Conservation (phyloP, 2,113 vertebrate genomes). For the Cygnus buccinator region DNA sequence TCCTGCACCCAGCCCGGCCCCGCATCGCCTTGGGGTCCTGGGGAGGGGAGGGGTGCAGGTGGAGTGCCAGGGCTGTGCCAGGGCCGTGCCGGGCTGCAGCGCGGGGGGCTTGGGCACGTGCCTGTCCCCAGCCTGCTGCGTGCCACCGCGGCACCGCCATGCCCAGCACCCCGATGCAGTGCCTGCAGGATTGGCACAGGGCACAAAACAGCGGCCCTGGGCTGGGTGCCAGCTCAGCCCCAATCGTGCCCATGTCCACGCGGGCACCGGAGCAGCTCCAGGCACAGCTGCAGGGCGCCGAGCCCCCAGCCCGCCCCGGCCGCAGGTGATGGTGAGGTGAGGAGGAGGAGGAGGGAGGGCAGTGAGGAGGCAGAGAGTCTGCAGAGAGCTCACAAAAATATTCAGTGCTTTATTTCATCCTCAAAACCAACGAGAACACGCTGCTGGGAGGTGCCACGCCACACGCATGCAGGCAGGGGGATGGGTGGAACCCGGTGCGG, state of each 20-base stretch:
- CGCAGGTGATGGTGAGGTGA: too few species aligned
- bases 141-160: neutral
- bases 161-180: too few species aligned
- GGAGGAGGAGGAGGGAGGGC: neutral
- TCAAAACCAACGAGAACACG: neutral
- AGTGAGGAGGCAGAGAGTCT: neutral
- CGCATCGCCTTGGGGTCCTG: fast-evolving
- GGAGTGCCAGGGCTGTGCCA: fast-evolving
- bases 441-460: neutral
- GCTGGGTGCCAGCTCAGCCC: too few species aligned
- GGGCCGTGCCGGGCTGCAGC: too few species aligned
- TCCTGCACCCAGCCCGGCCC: neutral
- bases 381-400: slow-evolving; percentile 17
- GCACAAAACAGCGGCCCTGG: too few species aligned
- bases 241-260: neutral
- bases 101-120: neutral
- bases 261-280: neutral
- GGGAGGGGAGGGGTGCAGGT: neutral
- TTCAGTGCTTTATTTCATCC: slow-evolving; percentile 42
- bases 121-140: neutral
- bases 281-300: too few species aligned
- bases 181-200: too few species aligned
- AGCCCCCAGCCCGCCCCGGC: neutral
- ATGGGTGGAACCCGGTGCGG: neutral
- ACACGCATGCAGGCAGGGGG: neutral